phyloP scores from a whole-genome alignment of 1,140 invertebrate species.

The Manduca sexta region DNA sequence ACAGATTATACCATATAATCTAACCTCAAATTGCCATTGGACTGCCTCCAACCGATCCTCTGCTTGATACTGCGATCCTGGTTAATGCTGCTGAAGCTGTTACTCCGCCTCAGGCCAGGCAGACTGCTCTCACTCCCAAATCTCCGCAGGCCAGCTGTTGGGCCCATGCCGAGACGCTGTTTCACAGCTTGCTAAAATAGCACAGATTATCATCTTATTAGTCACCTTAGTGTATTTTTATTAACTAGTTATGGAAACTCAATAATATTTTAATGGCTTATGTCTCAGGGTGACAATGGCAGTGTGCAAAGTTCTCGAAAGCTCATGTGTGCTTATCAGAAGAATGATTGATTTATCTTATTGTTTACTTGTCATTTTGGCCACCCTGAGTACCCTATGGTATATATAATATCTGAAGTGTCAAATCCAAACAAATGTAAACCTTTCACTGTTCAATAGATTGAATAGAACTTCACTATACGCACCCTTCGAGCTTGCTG shows the following conservation, averaged over 20 bases:
- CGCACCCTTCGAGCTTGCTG: constrained; percentile 34
- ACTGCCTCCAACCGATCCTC: constrained; percentile 37
- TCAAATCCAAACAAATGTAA: no score
- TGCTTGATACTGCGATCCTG: constrained; percentile 28
- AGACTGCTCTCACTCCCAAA: constrained; percentile 46
- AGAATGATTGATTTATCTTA: no score
- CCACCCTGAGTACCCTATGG: neutral
- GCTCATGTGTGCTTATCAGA: no score
- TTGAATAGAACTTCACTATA: no score
- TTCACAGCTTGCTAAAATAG: constrained; percentile 35
- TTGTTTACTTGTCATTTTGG: no score
- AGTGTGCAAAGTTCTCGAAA: no score
- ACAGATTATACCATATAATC: neutral
- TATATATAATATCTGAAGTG: neutral
- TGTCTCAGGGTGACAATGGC: no score
- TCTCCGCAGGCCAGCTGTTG: constrained; percentile 15
- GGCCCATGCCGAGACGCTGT: constrained; percentile 29
- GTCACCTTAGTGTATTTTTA: no score
- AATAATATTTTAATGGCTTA: no score
- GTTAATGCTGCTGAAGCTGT: constrained; percentile 42
- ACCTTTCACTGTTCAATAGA: no score
- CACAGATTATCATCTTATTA: neutral
- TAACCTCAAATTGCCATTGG: constrained; percentile 51
- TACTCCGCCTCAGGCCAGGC: constrained; percentile 33
- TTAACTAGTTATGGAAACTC: no score